Conservation (phyloP, 2,888 invertebrate genomes). For the Apodemia mormo region DNA sequence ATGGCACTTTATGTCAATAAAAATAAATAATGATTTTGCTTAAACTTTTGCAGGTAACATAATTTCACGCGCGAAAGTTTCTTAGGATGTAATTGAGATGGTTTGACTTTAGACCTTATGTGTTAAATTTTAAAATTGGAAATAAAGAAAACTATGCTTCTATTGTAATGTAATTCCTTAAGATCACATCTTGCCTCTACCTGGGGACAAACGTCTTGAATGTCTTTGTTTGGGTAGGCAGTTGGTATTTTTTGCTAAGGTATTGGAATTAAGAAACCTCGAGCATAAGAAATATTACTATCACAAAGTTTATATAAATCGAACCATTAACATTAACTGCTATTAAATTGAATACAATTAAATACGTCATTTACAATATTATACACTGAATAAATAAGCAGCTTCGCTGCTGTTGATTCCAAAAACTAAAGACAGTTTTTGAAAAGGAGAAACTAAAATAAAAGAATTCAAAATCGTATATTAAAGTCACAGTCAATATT, state of each 20-base stretch:
- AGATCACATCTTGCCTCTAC: conserved; percentile 73
- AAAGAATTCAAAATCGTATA: no score
- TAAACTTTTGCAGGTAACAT: conserved; percentile 26
- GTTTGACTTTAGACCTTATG: conserved; percentile 35
- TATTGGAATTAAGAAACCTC: no score
- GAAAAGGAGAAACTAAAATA: no score
- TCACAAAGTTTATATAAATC: no score
- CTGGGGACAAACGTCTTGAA: conserved; percentile 53
- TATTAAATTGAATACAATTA: no score
- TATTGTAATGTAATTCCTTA: conserved; percentile 58
- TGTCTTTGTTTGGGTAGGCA: conserved; percentile 52
- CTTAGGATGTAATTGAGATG: conserved; percentile 26
- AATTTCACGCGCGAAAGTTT: conserved; percentile 32
- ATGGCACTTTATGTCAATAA: conserved; percentile 22
- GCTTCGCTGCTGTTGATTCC: no score
- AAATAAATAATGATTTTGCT: conserved; percentile 28
- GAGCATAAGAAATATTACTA: background rate
- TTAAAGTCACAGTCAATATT: no score
- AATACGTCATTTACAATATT: no score
- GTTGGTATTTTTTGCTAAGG: conserved; percentile 49
- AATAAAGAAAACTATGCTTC: conserved; percentile 27
- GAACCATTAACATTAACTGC: no score
- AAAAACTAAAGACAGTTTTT: no score
- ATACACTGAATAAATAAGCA: no score
- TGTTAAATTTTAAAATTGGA: conserved; percentile 30